Base-by-base conservation (phyloP, 2,888 invertebrate species). In the Temnothorax unifasciatus region DNA sequence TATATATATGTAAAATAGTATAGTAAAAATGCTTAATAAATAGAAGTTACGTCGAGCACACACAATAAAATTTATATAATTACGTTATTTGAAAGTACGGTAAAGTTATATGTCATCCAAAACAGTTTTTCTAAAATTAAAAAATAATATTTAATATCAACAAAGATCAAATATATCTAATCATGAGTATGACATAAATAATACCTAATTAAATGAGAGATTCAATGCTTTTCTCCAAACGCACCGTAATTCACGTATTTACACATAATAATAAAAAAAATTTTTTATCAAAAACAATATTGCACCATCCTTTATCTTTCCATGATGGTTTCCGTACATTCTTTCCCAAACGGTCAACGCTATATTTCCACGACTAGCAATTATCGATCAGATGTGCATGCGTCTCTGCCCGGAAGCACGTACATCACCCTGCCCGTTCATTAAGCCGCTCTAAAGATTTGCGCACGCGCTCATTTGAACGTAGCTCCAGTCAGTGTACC, bases 1-100 rank as follows among this genome's bases (percentile, higher is more conserved):
- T 29, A 29, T 29, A 3, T 29, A 29, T 29, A 29, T 3, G 29
- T 29, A 29, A 29, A 29, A 29, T 29, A 29, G 29, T 29, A 71
- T 59, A 59, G 71, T 71, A 71, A 15, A 79, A 71, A 9, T 47
- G 59, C 44, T 69, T 59, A 59, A 59, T 79, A 68, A 79, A 79
- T 29, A 44, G 1, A 79, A 71, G 54, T 41, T 71, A 9, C 1
- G 6, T 59, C 15, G 4, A 44, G 8, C 25, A 47, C 29, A 29
- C 29, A 3, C 29, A 29, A 29, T 29, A 29, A 18, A 59, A 61
- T 54, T 50, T 63, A 25, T 41, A 52, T 44, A 41, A 25, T 18
- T 41, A 52, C 15, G 11, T 13, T 76, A 76, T 25, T 63, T 34
- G 52, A 64, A 25, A 38, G 11, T 59, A 8, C 25, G 25, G 2